Percentiles rank a stretch among this genome's conserved stretches.
Conservation (phyloP, 1,140 invertebrate species). For the Phymastichus coffea region DNA sequence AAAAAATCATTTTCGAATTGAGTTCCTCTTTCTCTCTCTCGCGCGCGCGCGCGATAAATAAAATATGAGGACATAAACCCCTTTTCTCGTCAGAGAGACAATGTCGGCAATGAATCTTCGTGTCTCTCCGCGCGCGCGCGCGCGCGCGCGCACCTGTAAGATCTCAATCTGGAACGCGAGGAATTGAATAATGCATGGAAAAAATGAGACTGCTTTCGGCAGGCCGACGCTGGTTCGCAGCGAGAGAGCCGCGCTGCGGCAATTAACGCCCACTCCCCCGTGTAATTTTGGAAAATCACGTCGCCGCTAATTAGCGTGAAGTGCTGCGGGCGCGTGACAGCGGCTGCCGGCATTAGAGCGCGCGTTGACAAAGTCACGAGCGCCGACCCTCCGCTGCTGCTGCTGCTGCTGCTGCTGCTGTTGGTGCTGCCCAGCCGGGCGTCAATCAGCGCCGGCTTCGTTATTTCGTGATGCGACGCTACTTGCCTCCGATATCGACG, state of each 20-base stretch:
- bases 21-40: too few species aligned
- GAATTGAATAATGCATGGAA: conserved; percentile 47
- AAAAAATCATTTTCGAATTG: too few species aligned
- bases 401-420: not conserved
- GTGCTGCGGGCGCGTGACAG: conserved; percentile 23
- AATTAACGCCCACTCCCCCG: conserved; percentile 16
- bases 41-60: conserved; percentile 22
- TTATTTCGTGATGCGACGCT: not conserved
- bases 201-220: too few species aligned
- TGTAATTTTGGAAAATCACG: conserved; percentile 37
- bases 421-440: too few species aligned
- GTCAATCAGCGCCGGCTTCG: not conserved
- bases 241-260: too few species aligned
- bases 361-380: conserved; percentile 29
- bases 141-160: conserved; percentile 29
- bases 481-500: too few species aligned
- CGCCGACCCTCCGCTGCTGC: not conserved
- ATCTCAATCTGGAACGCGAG: too few species aligned
- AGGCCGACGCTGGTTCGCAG: too few species aligned
- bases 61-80: conserved; percentile 14
- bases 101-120: conserved; percentile 35
- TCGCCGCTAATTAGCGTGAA: conserved; percentile 31
- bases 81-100: conserved; percentile 7
- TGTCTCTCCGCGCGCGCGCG: conserved; percentile 35
- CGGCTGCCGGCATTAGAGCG: conserved; percentile 15